A percentile compares a stretch with the other conserved stretches of the same genome.
Conservation (phyloP, 2,888 invertebrate genomes). For the Calliscelio sp. region DNA sequence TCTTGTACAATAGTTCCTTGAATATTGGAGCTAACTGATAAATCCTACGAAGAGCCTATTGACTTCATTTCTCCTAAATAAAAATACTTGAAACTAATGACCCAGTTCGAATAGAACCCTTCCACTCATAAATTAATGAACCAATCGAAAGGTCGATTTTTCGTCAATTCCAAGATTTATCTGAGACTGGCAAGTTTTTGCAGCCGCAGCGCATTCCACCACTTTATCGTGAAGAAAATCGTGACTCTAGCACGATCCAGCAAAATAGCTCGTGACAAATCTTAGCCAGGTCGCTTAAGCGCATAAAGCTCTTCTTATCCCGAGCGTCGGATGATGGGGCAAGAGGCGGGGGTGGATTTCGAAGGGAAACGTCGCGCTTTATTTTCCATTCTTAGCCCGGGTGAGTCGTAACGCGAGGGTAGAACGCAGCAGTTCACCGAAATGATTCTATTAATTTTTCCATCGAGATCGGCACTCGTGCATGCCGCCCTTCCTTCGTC, state of each 20-base stretch:
- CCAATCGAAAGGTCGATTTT: conserved; percentile 16
- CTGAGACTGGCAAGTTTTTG: conserved; percentile 35
- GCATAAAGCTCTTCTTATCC: conserved; percentile 81
- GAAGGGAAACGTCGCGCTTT: conserved; percentile 71
- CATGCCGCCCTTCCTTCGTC: conserved; percentile 81
- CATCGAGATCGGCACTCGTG: conserved; percentile 85
- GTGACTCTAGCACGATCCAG: conserved; percentile 65
- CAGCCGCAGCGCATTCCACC: conserved; percentile 60
- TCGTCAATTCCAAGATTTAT: conserved; percentile 44
- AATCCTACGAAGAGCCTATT: too few relatives aligned
- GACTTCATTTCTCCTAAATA: too few relatives aligned
- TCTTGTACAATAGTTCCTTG: too few relatives aligned
- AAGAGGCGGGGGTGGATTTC: too few relatives aligned
- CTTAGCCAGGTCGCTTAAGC: conserved; percentile 79
- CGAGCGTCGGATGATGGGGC: background rate
- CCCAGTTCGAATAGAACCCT: conserved; percentile 15
- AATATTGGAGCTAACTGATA: too few relatives aligned
- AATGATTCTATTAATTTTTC: conserved; percentile 86
- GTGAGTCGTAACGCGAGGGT: conserved; percentile 62
- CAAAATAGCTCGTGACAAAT: conserved; percentile 80
- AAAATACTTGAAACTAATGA: background rate
- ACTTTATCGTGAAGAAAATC: conserved; percentile 66
- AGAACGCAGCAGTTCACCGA: conserved; percentile 80
- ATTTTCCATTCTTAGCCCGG: conserved; percentile 74
- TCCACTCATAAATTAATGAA: conserved; percentile 25